Evolutionary conservation across 1,140 invertebrate genomes (phyloP).

Genomic region (Vanessa tameamea): DNA sequence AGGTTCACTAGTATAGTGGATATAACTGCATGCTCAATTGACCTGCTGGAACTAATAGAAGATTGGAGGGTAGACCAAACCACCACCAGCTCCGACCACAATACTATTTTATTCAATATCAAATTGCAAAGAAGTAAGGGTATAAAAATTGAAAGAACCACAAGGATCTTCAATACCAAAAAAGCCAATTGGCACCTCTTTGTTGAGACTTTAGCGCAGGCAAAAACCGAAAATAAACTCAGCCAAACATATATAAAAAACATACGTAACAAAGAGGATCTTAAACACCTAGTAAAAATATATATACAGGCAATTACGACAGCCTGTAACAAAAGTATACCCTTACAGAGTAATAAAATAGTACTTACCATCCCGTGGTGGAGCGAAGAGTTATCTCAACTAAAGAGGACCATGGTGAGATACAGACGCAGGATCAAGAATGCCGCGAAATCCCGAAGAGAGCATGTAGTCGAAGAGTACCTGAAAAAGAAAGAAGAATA

Average conservation of each 20-base stretch:
- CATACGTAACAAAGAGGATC: slow-evolving; percentile 13
- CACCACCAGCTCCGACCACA: too few species aligned
- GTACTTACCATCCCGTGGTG: too few species aligned
- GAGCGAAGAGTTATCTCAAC: too few species aligned
- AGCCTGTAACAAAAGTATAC: too few species aligned
- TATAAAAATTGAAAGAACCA: neutral
- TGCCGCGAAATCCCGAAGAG: slow-evolving; percentile 16
- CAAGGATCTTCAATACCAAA: slow-evolving; percentile 6
- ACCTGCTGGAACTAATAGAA: too few species aligned
- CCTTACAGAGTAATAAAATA: too few species aligned
- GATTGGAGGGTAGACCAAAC: too few species aligned
- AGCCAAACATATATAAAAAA: slow-evolving; percentile 12
- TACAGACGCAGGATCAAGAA: neutral
- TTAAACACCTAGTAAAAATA: neutral
- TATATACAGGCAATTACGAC: too few species aligned
- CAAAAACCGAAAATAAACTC: too few species aligned
- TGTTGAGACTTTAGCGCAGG: neutral
- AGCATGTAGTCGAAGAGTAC: slow-evolving; percentile 20
- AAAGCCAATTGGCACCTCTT: slow-evolving; percentile 12
- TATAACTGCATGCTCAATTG: slow-evolving; percentile 36
- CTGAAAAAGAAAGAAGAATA: slow-evolving; percentile 7
- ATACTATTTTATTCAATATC: too few species aligned
- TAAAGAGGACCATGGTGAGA: neutral
- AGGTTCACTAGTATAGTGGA: slow-evolving; percentile 40
- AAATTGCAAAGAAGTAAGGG: too few species aligned